Percentiles rank a stretch among this genome's conserved stretches.
These are phyloP conservation scores for Oxyura jamaicensis DNA, from an alignment of 2,113 vertebrate species.

Conservation along the genomic window DNA sequence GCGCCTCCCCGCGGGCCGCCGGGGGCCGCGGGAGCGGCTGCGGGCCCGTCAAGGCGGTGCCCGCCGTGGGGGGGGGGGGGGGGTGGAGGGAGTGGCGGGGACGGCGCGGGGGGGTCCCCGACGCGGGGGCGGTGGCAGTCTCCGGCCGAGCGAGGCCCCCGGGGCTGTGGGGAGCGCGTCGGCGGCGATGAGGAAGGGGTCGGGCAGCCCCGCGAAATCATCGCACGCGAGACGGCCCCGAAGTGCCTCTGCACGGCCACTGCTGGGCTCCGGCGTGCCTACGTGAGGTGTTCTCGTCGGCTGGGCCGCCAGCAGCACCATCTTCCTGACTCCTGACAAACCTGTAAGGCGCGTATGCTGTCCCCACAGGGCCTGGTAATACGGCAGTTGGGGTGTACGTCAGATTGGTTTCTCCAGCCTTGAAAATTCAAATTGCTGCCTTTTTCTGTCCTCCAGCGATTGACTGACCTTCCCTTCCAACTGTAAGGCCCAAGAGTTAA, in stretches of 20 bases:
- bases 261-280: too few relatives aligned
- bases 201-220: neutral
- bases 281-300: too few relatives aligned
- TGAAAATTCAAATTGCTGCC: neutral
- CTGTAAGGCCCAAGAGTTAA: accelerated
- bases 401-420: neutral
- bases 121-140: neutral
- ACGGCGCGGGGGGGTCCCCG: too few relatives aligned
- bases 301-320: accelerated
- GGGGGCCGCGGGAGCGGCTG: neutral
- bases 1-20: neutral
- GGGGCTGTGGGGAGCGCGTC: neutral
- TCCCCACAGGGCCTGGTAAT: neutral
- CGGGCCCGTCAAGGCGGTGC: neutral
- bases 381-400: accelerated
- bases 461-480: neutral
- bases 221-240: too few relatives aligned
- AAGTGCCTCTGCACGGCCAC: too few relatives aligned
- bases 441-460: neutral
- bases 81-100: too few relatives aligned
- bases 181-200: neutral
- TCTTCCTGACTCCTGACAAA: accelerated
- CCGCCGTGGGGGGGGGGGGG: neutral
- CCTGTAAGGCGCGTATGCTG: accelerated
- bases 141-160: too few relatives aligned